Evolutionary conservation across 2,113 vertebrate genomes (phyloP), one percentile per base, ranked within the genome.

Genomic region (Paralichthys olivaceus): DNA sequence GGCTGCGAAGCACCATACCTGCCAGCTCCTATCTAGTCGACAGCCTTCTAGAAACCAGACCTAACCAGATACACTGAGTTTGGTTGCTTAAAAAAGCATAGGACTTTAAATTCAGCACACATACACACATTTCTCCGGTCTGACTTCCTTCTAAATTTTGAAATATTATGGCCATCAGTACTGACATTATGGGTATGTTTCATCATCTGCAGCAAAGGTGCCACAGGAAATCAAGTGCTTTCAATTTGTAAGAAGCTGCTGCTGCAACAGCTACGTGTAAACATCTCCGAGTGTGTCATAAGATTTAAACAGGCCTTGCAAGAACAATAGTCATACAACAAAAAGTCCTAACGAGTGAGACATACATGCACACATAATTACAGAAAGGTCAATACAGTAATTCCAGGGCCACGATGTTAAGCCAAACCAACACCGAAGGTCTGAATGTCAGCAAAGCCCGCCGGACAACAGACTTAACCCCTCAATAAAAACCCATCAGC

Each of bases 11-110:
- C 71, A 15, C 23, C 73, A 40, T 26, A 80, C 69, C 82, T 89
- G 90, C 69, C 89, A 91, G 54, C 70, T 89, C 84, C 32, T 7
- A 77, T 92, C 79, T 75, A 15, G 28, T 84, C n/a, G 40, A 14
- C 40, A 57, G 55, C 77, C 49, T 59, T 59, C 77, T 67, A 37
- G 54, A 69, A 83, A 81, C 77, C 64, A 85, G 85, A 79, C 40
- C 69, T 32, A 73, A 84, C 80, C 84, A 76, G 77, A 77, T 61
- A 47, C 0, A 26, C 62, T 45, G 82, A 73, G 65, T 73, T 75
- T 55, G 57, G 34, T 64, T 32, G 49, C 59, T 69, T 40, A 53
- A 6, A 34, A 60, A n/a, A 59, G 37, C 63, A 34, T 8, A 2
- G 2, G 12, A 12, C 12, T 72, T 67, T 25, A 7, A 51, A 26